phyloP scores from a whole-genome alignment of 2,888 invertebrate genomes.

The Papilio protenor region DNA sequence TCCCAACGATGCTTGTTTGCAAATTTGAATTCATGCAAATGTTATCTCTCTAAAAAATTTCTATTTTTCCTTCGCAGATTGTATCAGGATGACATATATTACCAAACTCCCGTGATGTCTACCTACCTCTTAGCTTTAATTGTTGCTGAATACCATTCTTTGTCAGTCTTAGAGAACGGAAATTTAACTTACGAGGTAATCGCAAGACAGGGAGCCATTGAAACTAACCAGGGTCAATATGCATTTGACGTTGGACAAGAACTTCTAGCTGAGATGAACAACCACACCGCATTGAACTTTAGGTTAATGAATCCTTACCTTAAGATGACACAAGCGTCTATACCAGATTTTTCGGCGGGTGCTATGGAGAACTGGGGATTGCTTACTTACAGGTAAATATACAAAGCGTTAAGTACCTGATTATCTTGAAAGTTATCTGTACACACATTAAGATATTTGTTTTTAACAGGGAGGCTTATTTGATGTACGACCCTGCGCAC shows the following conservation, averaged over 20 bases:
- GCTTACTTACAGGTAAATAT: constrained; percentile 87
- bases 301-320: constrained; percentile 74
- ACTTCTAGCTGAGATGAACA: constrained; percentile 78
- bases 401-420: background rate
- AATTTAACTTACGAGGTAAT: constrained; percentile 70
- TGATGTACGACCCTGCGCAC: constrained; percentile 71
- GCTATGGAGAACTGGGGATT: constrained; percentile 96
- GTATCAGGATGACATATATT: constrained; percentile 65
- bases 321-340: constrained; percentile 89
- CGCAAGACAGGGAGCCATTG: constrained; percentile 73
- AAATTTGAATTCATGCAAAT: background rate
- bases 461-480: constrained; percentile 72
- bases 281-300: constrained; percentile 82
- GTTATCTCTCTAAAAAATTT: background rate
- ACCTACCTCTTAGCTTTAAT: constrained; percentile 89
- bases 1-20: background rate
- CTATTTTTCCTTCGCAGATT: constrained; percentile 54
- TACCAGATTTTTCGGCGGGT: constrained; percentile 90
- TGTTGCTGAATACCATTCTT: constrained; percentile 84
- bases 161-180: constrained; percentile 44
- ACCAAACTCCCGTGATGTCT: constrained; percentile 81
- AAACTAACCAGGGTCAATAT: constrained; percentile 66
- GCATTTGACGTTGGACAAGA: constrained; percentile 72
- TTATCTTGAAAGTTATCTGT: background rate
- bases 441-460: constrained; percentile 9